Evolutionary conservation across 2,113 vertebrate species (phyloP).

Genomic region (Amphiprion ocellaris): DNA sequence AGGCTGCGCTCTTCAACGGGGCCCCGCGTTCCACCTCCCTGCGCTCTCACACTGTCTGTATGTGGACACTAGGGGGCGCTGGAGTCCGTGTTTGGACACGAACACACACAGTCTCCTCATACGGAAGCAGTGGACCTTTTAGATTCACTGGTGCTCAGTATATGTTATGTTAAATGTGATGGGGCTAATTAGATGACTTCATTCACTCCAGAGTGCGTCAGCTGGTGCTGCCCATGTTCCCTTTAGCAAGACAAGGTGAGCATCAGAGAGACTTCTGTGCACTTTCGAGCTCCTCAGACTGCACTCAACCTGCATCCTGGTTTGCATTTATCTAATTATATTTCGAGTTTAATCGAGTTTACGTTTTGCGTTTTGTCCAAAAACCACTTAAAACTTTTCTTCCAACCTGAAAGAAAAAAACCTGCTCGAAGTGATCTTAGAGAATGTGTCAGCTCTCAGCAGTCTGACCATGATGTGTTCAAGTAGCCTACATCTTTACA

Average conservation of each 20-base stretch:
- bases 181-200: neutral
- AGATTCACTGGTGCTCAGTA: neutral
- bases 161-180: constrained; percentile 5
- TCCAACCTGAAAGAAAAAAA: neutral
- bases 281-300: neutral
- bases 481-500: constrained; percentile 6
- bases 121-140: neutral
- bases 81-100: constrained; percentile 58
- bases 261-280: neutral
- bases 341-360: too few species aligned
- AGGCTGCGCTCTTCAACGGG: neutral
- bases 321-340: too few species aligned
- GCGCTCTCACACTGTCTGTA: neutral
- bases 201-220: neutral
- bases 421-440: neutral
- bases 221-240: neutral
- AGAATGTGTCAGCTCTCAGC: constrained; percentile 5
- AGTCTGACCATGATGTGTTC: neutral
- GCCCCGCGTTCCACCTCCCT: neutral
- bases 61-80: constrained; percentile 71
- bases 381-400: neutral
- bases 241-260: neutral
- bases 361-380: too few species aligned
- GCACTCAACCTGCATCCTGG: neutral
- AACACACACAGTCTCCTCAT: neutral